phyloP scores from a whole-genome alignment of 2,797 vertebrate genomes.

The Squalus acanthias region DNA sequence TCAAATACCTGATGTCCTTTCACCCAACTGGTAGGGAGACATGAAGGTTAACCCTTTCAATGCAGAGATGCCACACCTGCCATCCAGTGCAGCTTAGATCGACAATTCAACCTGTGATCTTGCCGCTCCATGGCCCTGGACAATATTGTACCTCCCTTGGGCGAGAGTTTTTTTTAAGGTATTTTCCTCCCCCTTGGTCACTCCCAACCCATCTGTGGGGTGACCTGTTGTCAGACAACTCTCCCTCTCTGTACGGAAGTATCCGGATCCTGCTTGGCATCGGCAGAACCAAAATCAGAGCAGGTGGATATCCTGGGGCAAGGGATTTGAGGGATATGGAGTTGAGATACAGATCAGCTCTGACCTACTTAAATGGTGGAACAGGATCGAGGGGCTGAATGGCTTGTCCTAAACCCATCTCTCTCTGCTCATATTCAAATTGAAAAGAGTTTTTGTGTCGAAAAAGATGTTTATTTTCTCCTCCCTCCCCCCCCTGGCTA shows the following conservation, averaged over 20 bases:
- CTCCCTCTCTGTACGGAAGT: neutral
- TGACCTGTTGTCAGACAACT: neutral
- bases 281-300: neutral
- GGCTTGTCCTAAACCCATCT: neutral
- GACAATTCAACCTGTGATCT: neutral
- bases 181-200: neutral
- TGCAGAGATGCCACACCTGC: too few species aligned
- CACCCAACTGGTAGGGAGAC: neutral
- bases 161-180: neutral
- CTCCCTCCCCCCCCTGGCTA: neutral
- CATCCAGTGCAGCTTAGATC: neutral
- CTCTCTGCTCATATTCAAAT: neutral
- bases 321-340: neutral
- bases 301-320: neutral
- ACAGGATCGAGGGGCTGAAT: neutral
- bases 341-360: neutral
- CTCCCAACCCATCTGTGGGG: too few species aligned
- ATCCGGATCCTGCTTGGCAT: neutral
- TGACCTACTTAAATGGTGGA: neutral
- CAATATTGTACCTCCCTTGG: neutral
- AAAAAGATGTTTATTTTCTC: neutral
- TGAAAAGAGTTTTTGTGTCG: neutral
- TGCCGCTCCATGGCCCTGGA: neutral
- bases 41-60: neutral
- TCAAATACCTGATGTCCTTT: neutral